phyloP scores from a whole-genome alignment of 2,888 invertebrate genomes.

The Himalopsyche kuldschensis region DNA sequence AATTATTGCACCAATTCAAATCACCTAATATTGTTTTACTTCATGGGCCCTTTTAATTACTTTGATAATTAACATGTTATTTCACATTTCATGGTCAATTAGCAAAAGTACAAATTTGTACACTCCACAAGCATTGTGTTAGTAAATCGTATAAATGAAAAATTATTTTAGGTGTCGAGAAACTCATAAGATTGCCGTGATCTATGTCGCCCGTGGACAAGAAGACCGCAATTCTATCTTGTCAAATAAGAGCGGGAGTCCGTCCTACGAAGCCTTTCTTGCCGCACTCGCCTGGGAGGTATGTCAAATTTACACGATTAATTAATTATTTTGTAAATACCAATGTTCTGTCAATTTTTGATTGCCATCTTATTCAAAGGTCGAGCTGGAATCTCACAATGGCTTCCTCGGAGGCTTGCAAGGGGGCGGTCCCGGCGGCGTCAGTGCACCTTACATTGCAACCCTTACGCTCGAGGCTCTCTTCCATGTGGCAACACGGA shows the following conservation, averaged over 20 bases:
- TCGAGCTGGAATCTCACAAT: conserved; percentile 91
- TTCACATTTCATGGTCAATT: no score
- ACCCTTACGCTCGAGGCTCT: conserved; percentile 92
- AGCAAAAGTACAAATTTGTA: no score
- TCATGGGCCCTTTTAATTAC: no score
- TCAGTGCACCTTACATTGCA: conserved; percentile 93
- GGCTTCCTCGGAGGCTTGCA: conserved; percentile 94
- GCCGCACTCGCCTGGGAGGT: conserved; percentile 68
- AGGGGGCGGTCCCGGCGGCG: conserved; percentile 86
- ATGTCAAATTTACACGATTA: conserved; percentile 16
- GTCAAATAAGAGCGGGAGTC: conserved; percentile 88
- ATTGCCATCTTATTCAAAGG: conserved; percentile 47
- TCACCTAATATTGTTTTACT: no score
- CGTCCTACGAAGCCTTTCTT: conserved; percentile 85
- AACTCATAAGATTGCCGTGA: conserved; percentile 95
- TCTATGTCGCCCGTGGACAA: conserved; percentile 97
- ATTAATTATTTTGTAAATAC: no score
- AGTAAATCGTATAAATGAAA: no score
- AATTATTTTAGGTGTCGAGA: conserved; percentile 72
- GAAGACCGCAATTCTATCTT: conserved; percentile 93
- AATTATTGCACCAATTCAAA: no score
- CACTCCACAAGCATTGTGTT: no score
- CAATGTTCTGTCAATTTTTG: no score
- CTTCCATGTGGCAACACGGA: conserved; percentile 96
- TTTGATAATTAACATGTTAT: no score